Percentiles rank a stretch among this genome's conserved stretches.
Evolutionary conservation across 2,797 vertebrate species (phyloP).

Genomic region (Platalea minor): DNA sequence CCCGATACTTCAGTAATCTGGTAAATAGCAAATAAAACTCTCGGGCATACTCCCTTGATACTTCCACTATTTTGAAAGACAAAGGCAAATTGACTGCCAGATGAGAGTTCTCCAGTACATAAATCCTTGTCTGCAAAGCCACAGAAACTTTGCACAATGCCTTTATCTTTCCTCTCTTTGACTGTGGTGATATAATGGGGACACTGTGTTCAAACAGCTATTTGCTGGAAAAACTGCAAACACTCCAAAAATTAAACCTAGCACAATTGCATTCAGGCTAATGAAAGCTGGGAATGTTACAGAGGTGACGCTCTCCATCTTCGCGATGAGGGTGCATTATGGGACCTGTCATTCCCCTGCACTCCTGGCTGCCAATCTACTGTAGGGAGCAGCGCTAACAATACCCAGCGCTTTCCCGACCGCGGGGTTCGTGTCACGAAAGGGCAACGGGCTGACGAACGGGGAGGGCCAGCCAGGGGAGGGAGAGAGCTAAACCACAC

Average conservation of each 20-base stretch:
- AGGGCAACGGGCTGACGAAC: background rate
- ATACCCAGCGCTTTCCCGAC: background rate
- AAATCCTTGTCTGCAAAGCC: slow-evolving; percentile 67
- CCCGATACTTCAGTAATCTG: slow-evolving; percentile 40
- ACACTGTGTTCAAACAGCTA: slow-evolving; percentile 67
- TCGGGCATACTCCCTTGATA: slow-evolving; percentile 33
- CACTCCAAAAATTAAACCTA: slow-evolving; percentile 72
- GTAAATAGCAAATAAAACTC: slow-evolving; percentile 61
- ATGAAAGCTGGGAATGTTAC: slow-evolving; percentile 61
- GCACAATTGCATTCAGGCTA: slow-evolving; percentile 60
- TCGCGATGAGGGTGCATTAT: slow-evolving; percentile 34
- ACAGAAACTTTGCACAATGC: slow-evolving; percentile 65
- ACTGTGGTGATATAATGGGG: slow-evolving; percentile 67
- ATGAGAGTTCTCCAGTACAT: slow-evolving; percentile 63
- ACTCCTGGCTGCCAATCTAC: slow-evolving; percentile 64
- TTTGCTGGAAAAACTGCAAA: slow-evolving; percentile 69
- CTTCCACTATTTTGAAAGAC: slow-evolving; percentile 63
- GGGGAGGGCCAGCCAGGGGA: background rate
- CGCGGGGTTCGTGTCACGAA: background rate
- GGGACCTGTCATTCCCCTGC: slow-evolving; percentile 54
- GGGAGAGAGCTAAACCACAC: background rate
- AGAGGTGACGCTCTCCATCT: slow-evolving; percentile 67
- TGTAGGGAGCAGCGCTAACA: slow-evolving; percentile 9
- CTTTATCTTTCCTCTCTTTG: slow-evolving; percentile 68
- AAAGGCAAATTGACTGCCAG: slow-evolving; percentile 69